Evolutionary conservation across 1,140 invertebrate genomes (phyloP).

Genomic region (Drosophila ogumai): DNA sequence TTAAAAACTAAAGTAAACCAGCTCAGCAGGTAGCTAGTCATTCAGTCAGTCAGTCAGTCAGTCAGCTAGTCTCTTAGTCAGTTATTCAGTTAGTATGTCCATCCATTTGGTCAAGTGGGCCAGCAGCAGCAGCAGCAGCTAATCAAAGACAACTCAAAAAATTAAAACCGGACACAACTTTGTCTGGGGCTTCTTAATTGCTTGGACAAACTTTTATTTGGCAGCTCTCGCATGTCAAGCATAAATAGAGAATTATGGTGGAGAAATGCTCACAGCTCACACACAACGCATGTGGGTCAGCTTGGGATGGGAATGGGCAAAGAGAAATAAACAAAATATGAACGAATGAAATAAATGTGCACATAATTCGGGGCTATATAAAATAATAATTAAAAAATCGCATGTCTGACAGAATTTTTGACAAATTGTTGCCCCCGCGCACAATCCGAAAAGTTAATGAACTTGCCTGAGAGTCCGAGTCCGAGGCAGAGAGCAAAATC

Average conservation of each 20-base stretch:
- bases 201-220: constrained; percentile 46
- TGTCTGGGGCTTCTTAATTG: constrained; percentile 49
- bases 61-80: constrained; percentile 11
- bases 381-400: constrained; percentile 77
- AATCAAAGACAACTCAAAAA: constrained; percentile 68
- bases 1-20: constrained; percentile 67
- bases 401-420: constrained; percentile 77
- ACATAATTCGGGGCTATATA: constrained; percentile 36
- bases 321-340: constrained; percentile 26
- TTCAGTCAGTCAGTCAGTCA: constrained; percentile 22
- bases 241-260: constrained; percentile 54
- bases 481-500: constrained; percentile 33
- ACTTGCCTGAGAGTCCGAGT: constrained; percentile 49
- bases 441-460: constrained; percentile 75
- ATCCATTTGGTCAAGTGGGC: constrained; percentile 47
- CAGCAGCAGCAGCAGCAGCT: constrained; percentile 38
- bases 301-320: neutral
- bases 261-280: constrained; percentile 10
- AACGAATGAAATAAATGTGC: constrained; percentile 30
- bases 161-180: constrained; percentile 54
- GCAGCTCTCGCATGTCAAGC: constrained; percentile 44
- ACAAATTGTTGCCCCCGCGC: constrained; percentile 74
- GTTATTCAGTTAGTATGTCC: constrained; percentile 24
- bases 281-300: constrained; percentile 46
- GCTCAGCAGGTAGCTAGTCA: constrained; percentile 70